Conservation (phyloP, 1,140 invertebrate species). For the Aphidius gifuensis region DNA sequence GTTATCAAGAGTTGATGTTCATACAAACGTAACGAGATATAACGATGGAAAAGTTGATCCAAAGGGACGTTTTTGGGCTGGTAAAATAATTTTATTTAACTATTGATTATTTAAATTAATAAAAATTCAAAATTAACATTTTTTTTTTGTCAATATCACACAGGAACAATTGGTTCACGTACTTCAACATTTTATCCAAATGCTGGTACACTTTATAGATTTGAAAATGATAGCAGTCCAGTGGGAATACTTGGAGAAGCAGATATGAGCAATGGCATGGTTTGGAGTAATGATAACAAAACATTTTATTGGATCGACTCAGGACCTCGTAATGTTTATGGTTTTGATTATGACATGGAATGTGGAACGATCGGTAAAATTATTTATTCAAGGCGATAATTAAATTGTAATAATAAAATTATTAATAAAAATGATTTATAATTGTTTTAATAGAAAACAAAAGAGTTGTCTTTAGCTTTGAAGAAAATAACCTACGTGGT, state of each 20-base stretch:
- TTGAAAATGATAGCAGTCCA: constrained; percentile 49
- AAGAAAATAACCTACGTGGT: constrained; percentile 49
- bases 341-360: constrained; percentile 62
- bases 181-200: constrained; percentile 5
- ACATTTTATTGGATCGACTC: constrained; percentile 79
- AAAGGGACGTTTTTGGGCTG: constrained; percentile 73
- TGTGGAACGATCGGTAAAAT: constrained; percentile 39
- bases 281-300: constrained; percentile 69
- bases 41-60: constrained; percentile 89
- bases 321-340: constrained; percentile 62
- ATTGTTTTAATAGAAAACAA: constrained; percentile 46
- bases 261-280: constrained; percentile 77
- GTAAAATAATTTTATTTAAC: constrained; percentile 68
- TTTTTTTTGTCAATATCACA: too few species aligned
- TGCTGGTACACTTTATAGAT: constrained; percentile 58
- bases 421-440: constrained; percentile 6
- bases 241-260: constrained; percentile 50
- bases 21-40: constrained; percentile 63
- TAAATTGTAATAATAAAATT: constrained; percentile 35
- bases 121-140: too few species aligned
- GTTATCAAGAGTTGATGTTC: constrained; percentile 61
- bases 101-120: constrained; percentile 44
- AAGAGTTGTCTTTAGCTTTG: constrained; percentile 49
- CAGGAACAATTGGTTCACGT: too few species aligned
- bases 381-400: too few species aligned